Percentiles rank a stretch among this genome's conserved stretches.
phyloP scores from a whole-genome alignment of 1,140 invertebrate species.

The Dinoponera quadriceps region DNA sequence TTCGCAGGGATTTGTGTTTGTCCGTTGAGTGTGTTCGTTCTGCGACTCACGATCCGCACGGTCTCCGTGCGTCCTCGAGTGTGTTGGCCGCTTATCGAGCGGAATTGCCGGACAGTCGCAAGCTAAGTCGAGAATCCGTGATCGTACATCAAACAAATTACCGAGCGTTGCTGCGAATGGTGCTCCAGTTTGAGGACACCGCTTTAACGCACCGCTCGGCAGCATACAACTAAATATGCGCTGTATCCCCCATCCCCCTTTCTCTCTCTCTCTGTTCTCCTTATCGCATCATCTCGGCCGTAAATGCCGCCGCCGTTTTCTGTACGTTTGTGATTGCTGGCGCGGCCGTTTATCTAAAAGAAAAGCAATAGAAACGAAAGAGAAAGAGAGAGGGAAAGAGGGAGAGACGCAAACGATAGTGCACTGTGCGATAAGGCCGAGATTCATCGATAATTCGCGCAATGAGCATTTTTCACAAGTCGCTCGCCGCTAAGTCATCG shows the following conservation, averaged over 20 bases:
- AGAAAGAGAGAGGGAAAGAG: too few species aligned
- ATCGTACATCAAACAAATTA: neutral
- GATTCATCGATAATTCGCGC: conserved; percentile 49
- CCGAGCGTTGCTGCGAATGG: neutral
- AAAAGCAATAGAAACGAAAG: neutral
- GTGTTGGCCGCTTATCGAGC: too few species aligned
- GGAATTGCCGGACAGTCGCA: neutral
- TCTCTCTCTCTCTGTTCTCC: too few species aligned
- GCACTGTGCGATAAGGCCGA: conserved; percentile 21
- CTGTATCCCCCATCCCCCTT: neutral
- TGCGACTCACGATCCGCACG: too few species aligned
- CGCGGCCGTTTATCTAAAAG: conserved; percentile 10
- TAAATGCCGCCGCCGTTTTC: neutral
- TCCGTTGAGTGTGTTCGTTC: too few species aligned
- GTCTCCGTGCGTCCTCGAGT: too few species aligned
- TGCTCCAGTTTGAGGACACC: neutral
- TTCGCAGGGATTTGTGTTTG: too few species aligned
- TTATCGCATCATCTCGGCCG: conserved; percentile 19
- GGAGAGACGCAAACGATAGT: conserved; percentile 5
- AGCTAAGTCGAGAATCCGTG: neutral
- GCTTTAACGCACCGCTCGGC: neutral
- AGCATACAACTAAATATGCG: conserved; percentile 15
- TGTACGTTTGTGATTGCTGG: conserved; percentile 18
- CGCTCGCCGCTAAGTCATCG: conserved; percentile 37
- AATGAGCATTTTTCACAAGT: conserved; percentile 15